Conservation (phyloP, 2,888 invertebrate genomes). For the Perdita meconis region DNA sequence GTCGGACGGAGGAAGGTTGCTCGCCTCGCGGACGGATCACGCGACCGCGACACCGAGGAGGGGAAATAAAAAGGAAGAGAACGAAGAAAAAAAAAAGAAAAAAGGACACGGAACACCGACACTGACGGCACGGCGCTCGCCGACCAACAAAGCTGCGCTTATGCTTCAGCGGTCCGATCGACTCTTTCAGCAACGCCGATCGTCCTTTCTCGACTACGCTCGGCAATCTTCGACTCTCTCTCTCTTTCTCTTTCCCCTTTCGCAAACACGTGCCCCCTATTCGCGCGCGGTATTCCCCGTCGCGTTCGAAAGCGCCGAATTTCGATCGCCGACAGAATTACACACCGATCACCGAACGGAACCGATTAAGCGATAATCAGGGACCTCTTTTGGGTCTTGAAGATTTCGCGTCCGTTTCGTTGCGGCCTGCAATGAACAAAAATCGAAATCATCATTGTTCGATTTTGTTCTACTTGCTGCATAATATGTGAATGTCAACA, state of each 20-base stretch:
- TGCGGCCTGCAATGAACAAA: too few relatives aligned
- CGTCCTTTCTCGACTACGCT: slow-evolving; percentile 39
- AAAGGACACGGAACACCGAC: not conserved
- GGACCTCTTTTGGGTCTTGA: not conserved
- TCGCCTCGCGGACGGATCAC: not conserved
- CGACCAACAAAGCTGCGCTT: slow-evolving; percentile 44
- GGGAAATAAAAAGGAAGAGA: too few relatives aligned
- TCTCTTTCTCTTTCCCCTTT: slow-evolving; percentile 27
- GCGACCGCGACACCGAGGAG: too few relatives aligned
- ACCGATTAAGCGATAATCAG: slow-evolving; percentile 3
- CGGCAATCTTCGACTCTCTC: slow-evolving; percentile 44
- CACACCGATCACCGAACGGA: too few relatives aligned
- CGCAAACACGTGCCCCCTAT: slow-evolving; percentile 4
- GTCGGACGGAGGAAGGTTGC: not conserved
- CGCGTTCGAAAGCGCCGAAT: not conserved
- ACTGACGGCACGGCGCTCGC: slow-evolving; percentile 38
- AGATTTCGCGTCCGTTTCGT: not conserved
- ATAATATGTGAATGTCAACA: too few relatives aligned
- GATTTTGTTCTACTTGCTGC: too few relatives aligned
- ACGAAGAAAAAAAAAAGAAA: not conserved
- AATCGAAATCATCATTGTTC: too few relatives aligned
- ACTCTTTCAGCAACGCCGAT: slow-evolving; percentile 37
- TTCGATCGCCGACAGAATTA: not conserved
- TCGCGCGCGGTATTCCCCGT: not conserved
- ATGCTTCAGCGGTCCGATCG: slow-evolving; percentile 25